Evolutionary conservation across 2,888 invertebrate genomes (phyloP), one percentile per base, ranked within the genome.

Genomic region (Stenoptilia bipunctidactyla): DNA sequence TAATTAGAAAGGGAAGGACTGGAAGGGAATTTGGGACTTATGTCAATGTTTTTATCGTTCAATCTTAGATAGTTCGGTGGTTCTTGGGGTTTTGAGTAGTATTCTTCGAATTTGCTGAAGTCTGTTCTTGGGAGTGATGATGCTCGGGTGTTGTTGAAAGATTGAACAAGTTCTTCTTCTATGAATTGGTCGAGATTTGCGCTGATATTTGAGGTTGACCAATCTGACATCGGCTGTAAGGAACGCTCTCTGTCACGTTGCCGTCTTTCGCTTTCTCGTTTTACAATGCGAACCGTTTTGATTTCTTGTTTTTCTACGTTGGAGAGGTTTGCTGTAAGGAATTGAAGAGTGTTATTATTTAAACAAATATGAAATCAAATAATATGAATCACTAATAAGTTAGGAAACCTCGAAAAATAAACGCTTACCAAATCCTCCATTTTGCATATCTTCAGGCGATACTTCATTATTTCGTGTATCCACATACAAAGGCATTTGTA

Each of bases 201-300:
- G 0, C 73, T 70, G 12, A 79, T 64, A 39, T 69, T 73, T 47
- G 66, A 73, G 3, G 62, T 53, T 0, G 77, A 65, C 83, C 83
- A 85, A 42, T 85, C 85, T 0, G 75, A 62, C 65, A 83, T 71
- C 0, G 85, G 85, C 45, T 85, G 85, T 1, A 85, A 55, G 0
- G 84, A 84, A 36, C 92, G 89, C 55, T 93, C 93, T 36, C 93
- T 85, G 55, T 93, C 93, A 37, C 93, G 84, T 60, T 93, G 93
- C 0, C 96, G 85, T 39, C 94, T 87, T 66, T 95, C 96, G 14
- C 94, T 93, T 65, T 96, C 95, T 10, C 96, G 85, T 74, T 97
- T 97, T 0, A 97, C 96, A 56, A 96, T 96, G 43, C 96, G 87
- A 13, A 97, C 96, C 0, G 96, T 96, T 85, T 96, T 94, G 43